phyloP scores from a whole-genome alignment of 2,888 invertebrate species.

The Agriopis aurantiaria region DNA sequence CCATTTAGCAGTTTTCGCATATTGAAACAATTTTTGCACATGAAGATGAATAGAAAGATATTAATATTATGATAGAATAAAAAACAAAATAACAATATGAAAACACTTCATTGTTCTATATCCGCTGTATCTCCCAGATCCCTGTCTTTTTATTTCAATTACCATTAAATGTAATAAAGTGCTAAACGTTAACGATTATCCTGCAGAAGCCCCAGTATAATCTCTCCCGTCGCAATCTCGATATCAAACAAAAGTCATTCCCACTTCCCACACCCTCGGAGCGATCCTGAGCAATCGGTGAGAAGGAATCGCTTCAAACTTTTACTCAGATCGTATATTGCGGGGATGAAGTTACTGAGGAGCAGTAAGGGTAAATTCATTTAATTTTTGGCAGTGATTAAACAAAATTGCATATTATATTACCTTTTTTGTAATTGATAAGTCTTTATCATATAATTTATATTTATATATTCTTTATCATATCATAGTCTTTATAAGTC shows the following conservation, averaged over 20 bases:
- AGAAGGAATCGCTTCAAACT: slow-evolving; percentile 30
- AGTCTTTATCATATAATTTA: too few species aligned
- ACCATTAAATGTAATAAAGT: not conserved
- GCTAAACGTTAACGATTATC: not conserved
- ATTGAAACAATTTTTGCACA: too few species aligned
- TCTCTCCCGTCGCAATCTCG: slow-evolving; percentile 1
- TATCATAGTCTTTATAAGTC: too few species aligned
- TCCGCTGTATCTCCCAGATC: not conserved
- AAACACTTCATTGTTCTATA: too few species aligned
- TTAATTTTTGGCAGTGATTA: not conserved
- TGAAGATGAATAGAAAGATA: too few species aligned
- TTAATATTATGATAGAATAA: too few species aligned
- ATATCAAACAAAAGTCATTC: slow-evolving; percentile 29
- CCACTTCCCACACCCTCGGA: slow-evolving; percentile 17
- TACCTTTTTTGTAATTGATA: too few species aligned
- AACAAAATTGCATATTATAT: not conserved
- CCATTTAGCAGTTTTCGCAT: too few species aligned
- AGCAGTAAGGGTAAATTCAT: not conserved
- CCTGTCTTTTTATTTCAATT: not conserved
- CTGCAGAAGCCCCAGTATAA: not conserved
- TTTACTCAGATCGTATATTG: slow-evolving; percentile 15
- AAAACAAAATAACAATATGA: too few species aligned
- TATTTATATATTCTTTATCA: too few species aligned
- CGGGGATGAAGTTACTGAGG: not conserved
- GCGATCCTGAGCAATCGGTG: slow-evolving; percentile 13